phyloP scores from a whole-genome alignment of 2,113 vertebrate genomes.

The Litocranius walleri region DNA sequence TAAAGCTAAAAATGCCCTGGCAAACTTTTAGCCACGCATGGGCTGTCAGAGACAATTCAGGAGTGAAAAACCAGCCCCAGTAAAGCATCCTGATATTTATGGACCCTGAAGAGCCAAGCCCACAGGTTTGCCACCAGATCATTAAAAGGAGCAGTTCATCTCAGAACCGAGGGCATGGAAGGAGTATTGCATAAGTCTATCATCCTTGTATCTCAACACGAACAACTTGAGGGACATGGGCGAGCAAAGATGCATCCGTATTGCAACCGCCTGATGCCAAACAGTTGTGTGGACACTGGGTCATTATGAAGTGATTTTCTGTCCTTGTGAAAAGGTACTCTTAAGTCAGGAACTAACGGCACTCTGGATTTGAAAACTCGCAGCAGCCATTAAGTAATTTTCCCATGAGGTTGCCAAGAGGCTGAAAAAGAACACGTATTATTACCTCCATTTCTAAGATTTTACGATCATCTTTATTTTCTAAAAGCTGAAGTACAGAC shows the following conservation, averaged over 20 bases:
- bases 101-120: background rate
- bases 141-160: background rate
- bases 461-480: background rate
- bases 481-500: background rate
- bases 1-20: conserved; percentile 1
- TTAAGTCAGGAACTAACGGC: background rate
- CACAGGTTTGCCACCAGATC: background rate
- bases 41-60: background rate
- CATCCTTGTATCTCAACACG: background rate
- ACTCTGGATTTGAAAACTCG: background rate
- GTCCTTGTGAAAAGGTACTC: background rate
- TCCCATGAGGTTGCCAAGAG: background rate
- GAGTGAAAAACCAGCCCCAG: background rate
- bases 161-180: background rate
- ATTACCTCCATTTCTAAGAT: background rate
- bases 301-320: background rate
- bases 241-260: background rate
- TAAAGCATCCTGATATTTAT: background rate
- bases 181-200: background rate
- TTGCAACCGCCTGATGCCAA: background rate
- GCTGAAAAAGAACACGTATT: background rate
- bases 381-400: too few relatives aligned
- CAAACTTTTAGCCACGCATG: background rate
- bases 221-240: background rate
- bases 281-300: background rate